Evolutionary conservation across 2,888 invertebrate species (phyloP).

Genomic region (Mesorhabditis spiculigera): DNA sequence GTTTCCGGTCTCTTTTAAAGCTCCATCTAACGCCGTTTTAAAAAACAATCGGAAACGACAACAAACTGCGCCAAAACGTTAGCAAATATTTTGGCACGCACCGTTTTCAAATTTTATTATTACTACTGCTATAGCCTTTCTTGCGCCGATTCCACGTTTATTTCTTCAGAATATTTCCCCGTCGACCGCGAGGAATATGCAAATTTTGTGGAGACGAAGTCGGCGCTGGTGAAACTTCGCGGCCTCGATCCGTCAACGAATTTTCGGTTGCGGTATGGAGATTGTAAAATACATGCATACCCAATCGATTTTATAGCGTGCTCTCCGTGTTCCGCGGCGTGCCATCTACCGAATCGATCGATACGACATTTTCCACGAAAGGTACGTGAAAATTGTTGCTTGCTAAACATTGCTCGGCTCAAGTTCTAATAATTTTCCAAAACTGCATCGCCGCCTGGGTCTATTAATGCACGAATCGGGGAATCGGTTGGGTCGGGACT

Average conservation of each 20-base stretch:
- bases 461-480: too few species aligned
- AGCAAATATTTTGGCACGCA: too few species aligned
- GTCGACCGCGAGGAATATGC: slow-evolving; percentile 43
- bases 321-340: slow-evolving; percentile 35
- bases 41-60: too few species aligned
- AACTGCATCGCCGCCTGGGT: too few species aligned
- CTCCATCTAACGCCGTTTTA: not conserved
- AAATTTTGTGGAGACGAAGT: slow-evolving; percentile 49
- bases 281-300: not conserved
- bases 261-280: slow-evolving; percentile 29
- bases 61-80: too few species aligned
- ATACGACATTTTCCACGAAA: slow-evolving; percentile 38
- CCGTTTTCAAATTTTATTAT: too few species aligned
- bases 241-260: slow-evolving; percentile 42
- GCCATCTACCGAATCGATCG: slow-evolving; percentile 35
- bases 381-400: slow-evolving; percentile 20
- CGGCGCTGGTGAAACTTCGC: slow-evolving; percentile 38
- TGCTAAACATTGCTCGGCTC: too few species aligned
- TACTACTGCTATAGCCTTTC: too few species aligned
- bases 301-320: slow-evolving; percentile 16
- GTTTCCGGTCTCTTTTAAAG: not conserved
- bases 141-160: too few species aligned
- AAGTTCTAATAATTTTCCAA: too few species aligned
- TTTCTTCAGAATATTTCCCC: slow-evolving; percentile 42
- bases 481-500: too few species aligned